Evolutionary conservation across 2,888 invertebrate genomes (phyloP), one percentile per base, ranked within the genome.

Genomic region (Acanthococcus lagerstroemiae): DNA sequence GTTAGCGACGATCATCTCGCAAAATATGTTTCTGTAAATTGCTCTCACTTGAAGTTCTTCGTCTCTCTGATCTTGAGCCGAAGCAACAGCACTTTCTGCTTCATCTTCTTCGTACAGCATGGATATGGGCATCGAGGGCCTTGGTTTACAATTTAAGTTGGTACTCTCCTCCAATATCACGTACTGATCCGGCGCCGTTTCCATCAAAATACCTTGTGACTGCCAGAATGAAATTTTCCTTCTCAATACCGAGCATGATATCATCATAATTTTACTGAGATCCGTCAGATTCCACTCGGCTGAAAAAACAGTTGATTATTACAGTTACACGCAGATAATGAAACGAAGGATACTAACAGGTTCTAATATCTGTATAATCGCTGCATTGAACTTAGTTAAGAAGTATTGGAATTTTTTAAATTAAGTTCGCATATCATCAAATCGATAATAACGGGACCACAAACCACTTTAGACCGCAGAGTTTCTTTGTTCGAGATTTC

Each of bases 221-320:
- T 93, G 90, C 96, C 96, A 96, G 74, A 89, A 94, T 3, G 87
- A 84, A 50, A 96, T 89, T 76, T 93, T 90, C 65, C 93, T 83
- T 67, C 93, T 81, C 19, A 96, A 76, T 21, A 89, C 83, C 0
- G 91, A 88, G 1, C 88, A 82, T 0, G 95, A 90, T n/a, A 93
- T 87, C 74, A 91, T 89, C 81, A 94, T 88, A 0, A 84, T 81
- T 72, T 85, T 82, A 73, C 92, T 88, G 15, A 96, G 78, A 70
- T 94, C 93, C 66, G 91, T 90, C 61, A 95, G 78, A 7, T 84
- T 83, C 95, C 95, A 95, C 73, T 86, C 84, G 70, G 81, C 87
- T 87, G 70, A 60, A 74, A 74, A 66, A 69, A 67, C 24, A 6
- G 24, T 19, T 19, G 22, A 52, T 24, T 12, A 22, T 3, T 22